Evolutionary conservation across 2,113 vertebrate species (phyloP).

Genomic region (Lagopus muta): DNA sequence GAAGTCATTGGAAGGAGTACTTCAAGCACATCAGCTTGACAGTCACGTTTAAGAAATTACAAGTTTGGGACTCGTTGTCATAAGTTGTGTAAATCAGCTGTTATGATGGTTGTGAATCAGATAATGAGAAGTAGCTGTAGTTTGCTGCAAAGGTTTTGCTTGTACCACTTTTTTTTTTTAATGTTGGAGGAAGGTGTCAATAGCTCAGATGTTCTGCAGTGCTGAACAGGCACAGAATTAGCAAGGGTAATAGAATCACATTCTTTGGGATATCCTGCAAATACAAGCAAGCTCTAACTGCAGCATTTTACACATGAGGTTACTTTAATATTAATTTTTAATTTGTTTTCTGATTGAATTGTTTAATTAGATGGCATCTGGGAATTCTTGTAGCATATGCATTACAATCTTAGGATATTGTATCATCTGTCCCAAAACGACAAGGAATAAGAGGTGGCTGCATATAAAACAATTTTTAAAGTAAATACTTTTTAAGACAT

Average conservation of each 20-base stretch:
- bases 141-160: constrained; percentile 12
- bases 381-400: constrained; percentile 60
- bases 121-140: neutral
- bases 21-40: neutral
- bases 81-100: neutral
- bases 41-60: neutral
- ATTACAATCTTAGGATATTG: constrained; percentile 51
- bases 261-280: constrained; percentile 48
- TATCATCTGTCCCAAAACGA: constrained; percentile 24
- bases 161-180: neutral
- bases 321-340: constrained; percentile 71
- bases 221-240: constrained; percentile 61
- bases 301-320: constrained; percentile 47
- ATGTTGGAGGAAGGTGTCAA: neutral
- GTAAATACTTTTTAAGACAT: neutral
- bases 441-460: neutral
- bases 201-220: constrained; percentile 48
- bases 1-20: neutral
- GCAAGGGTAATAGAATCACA: constrained; percentile 33
- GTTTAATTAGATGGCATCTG: constrained; percentile 73
- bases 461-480: neutral
- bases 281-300: constrained; percentile 17
- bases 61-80: neutral
- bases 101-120: neutral
- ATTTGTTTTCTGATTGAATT: constrained; percentile 79